phyloP scores from a whole-genome alignment of 2,113 vertebrate genomes.

The Nanorana parkeri region DNA sequence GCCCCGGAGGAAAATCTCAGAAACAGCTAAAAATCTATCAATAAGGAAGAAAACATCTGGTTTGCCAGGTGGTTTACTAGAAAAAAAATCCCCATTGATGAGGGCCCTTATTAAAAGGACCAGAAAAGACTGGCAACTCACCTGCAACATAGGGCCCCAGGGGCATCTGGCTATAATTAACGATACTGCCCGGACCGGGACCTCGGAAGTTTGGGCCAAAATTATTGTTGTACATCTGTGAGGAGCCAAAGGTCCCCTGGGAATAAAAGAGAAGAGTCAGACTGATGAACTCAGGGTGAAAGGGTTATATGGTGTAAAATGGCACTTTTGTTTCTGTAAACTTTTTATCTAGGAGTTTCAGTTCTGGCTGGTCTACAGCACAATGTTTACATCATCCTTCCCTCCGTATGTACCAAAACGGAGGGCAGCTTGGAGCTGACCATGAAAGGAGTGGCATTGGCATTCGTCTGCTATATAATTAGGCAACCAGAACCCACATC shows the following conservation, averaged over 20 bases:
- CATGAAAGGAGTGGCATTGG: too few relatives aligned
- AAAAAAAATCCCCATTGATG: constrained; percentile 10
- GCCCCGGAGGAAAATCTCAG: constrained; percentile 60
- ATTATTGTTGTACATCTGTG: constrained; percentile 90
- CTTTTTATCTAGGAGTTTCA: too few relatives aligned
- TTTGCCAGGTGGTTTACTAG: constrained; percentile 12
- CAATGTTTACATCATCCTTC: too few relatives aligned
- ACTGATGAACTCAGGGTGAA: too few relatives aligned
- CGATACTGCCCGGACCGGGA: constrained; percentile 86
- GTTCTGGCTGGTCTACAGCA: too few relatives aligned
- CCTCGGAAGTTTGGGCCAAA: constrained; percentile 90
- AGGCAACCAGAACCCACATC: too few relatives aligned
- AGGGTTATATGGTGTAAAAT: too few relatives aligned
- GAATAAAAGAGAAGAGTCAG: too few relatives aligned
- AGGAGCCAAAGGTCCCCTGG: constrained; percentile 86
- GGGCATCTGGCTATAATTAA: constrained; percentile 99
- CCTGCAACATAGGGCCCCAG: constrained; percentile 95
- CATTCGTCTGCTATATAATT: too few relatives aligned
- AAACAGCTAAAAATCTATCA: constrained; percentile 76
- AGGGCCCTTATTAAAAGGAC: background rate
- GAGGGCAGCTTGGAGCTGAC: too few relatives aligned
- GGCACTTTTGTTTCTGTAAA: too few relatives aligned
- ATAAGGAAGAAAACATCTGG: constrained; percentile 56
- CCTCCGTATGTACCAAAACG: too few relatives aligned
- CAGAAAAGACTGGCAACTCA: constrained; percentile 64